phyloP scores from a whole-genome alignment of 1,140 invertebrate genomes.

The Solenopsis fugax region DNA sequence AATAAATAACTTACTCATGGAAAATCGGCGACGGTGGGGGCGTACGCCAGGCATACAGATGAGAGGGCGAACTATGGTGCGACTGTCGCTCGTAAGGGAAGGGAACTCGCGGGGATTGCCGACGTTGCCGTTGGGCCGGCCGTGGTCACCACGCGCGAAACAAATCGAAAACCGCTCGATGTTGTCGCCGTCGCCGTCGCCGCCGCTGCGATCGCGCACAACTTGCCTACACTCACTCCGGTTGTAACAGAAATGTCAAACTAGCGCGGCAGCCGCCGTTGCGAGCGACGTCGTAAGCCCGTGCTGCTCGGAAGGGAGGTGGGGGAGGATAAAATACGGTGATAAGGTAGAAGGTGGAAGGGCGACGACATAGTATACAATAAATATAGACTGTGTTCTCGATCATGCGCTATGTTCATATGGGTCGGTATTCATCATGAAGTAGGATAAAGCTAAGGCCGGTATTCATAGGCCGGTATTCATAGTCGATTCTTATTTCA shows the following conservation, averaged over 20 bases:
- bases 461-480: too few relatives aligned
- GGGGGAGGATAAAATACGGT: background rate
- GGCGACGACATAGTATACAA: background rate
- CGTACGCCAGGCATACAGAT: constrained; percentile 75
- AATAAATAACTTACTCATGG: constrained; percentile 78
- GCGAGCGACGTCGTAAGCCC: background rate
- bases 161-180: too few relatives aligned
- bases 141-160: background rate
- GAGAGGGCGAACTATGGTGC: constrained; percentile 52
- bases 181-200: too few relatives aligned
- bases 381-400: background rate
- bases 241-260: constrained; percentile 44
- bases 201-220: background rate
- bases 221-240: background rate
- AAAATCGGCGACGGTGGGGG: constrained; percentile 69
- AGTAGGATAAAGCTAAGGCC: too few relatives aligned
- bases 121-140: background rate
- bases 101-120: background rate
- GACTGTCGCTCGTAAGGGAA: constrained; percentile 36
- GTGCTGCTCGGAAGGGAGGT: background rate
- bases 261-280: constrained; percentile 8
- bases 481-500: too few relatives aligned
- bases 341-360: background rate
- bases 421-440: too few relatives aligned
- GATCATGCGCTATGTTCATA: background rate